Conservation (phyloP, 2,888 invertebrate species). For the Pherbina coryleti region DNA sequence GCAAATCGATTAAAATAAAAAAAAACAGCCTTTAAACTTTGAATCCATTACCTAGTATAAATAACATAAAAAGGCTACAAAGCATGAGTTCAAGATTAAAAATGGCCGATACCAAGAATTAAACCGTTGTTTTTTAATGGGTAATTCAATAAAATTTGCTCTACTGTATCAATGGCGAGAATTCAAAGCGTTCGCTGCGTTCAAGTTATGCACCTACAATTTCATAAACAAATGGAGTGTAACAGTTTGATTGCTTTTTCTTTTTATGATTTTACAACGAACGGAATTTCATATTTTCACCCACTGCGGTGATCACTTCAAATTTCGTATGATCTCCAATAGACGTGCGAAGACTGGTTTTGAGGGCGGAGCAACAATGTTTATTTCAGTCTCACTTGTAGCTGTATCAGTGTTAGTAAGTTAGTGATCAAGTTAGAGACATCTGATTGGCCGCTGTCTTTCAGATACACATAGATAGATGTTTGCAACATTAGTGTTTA, state of each 20-base stretch:
- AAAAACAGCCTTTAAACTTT: too few species aligned
- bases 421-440: neutral
- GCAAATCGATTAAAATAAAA: too few species aligned
- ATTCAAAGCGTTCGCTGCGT: too few species aligned
- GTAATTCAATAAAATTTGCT: too few species aligned
- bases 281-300: neutral
- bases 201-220: neutral
- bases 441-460: conserved; percentile 1
- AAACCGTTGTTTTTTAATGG: too few species aligned
- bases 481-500: too few species aligned
- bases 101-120: too few species aligned
- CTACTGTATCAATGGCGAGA: too few species aligned
- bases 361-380: conserved; percentile 11
- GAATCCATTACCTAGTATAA: too few species aligned
- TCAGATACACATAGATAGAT: too few species aligned
- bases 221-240: neutral
- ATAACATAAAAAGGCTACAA: neutral
- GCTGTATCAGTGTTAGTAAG: neutral
- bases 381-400: neutral
- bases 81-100: neutral
- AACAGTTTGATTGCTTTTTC: neutral
- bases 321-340: conserved; percentile 33
- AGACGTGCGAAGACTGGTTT: conserved; percentile 18
- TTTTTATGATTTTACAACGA: neutral
- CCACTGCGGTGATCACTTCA: conserved; percentile 5